phyloP scores from a whole-genome alignment of 2,113 vertebrate species.

The Lagopus muta region DNA sequence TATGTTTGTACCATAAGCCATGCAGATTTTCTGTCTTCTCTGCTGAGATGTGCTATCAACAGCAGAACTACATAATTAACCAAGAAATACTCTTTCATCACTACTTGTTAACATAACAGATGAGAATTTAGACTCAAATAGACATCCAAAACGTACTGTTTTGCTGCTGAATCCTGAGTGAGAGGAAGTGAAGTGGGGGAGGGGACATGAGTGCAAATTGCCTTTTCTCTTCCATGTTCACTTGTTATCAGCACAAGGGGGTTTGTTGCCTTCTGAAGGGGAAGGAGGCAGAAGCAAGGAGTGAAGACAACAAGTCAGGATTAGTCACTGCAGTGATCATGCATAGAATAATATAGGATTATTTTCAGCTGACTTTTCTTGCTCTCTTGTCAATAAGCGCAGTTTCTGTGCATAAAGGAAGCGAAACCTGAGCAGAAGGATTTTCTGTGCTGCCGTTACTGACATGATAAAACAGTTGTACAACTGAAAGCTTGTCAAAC shows the following conservation, averaged over 20 bases:
- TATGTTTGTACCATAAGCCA: background rate
- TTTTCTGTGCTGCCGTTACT: background rate
- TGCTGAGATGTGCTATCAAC: background rate
- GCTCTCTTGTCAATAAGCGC: background rate
- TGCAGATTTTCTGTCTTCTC: background rate
- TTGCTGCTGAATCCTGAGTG: background rate
- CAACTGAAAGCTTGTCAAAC: background rate
- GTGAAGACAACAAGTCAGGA: background rate
- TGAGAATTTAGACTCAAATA: background rate
- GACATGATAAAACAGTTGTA: background rate
- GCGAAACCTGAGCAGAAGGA: background rate
- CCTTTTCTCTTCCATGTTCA: background rate
- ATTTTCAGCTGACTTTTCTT: conserved; percentile 4
- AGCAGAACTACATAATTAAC: background rate
- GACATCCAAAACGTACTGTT: conserved; percentile 18
- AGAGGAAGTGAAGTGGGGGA: background rate
- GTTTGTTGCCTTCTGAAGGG: background rate
- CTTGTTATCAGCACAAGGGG: background rate
- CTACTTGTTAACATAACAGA: background rate
- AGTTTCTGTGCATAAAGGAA: background rate
- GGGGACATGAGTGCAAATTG: conserved; percentile 2
- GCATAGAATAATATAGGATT: background rate
- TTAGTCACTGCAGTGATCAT: background rate
- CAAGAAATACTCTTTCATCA: background rate
- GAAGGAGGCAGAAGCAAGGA: background rate